phyloP scores from a whole-genome alignment of 2,888 invertebrate species.

The Pyrrhopygopsis socrates region DNA sequence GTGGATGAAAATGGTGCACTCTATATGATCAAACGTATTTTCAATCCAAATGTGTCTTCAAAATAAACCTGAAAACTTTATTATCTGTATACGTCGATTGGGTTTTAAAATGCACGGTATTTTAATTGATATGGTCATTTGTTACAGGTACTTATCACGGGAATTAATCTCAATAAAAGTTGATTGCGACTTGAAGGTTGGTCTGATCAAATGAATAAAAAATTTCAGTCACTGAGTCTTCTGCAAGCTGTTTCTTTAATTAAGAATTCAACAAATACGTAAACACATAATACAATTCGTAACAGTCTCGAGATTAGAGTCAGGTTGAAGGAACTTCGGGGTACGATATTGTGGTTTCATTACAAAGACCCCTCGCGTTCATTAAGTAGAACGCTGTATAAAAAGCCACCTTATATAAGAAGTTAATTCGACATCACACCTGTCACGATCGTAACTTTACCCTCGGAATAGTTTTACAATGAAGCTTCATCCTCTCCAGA shows the following conservation, averaged over 20 bases:
- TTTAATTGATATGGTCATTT: slow-evolving; percentile 23
- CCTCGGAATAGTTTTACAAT: slow-evolving; percentile 93
- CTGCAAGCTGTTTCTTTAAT: slow-evolving; percentile 13
- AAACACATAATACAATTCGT: not conserved
- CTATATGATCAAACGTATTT: slow-evolving; percentile 89
- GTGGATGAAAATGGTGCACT: slow-evolving; percentile 86
- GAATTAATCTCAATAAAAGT: not conserved
- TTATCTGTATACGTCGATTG: slow-evolving; percentile 30
- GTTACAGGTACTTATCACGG: slow-evolving; percentile 33
- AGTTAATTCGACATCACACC: slow-evolving; percentile 95
- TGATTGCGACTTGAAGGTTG: slow-evolving; percentile 64
- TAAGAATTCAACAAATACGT: slow-evolving; percentile 26
- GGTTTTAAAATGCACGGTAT: slow-evolving; percentile 1
- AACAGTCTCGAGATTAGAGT: slow-evolving; percentile 84
- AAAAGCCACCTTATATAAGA: slow-evolving; percentile 94
- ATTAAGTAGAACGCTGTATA: slow-evolving; percentile 93
- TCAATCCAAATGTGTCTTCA: slow-evolving; percentile 47
- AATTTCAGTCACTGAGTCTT: not conserved
- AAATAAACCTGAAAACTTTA: slow-evolving; percentile 33
- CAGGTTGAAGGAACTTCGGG: slow-evolving; percentile 90
- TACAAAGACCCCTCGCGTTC: slow-evolving; percentile 92
- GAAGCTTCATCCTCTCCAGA: slow-evolving; percentile 91
- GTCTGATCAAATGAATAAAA: slow-evolving; percentile 40
- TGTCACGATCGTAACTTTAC: slow-evolving; percentile 94
- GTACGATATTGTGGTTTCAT: slow-evolving; percentile 91